Base-by-base conservation (phyloP, 1,140 invertebrate species). In the Aethina tumida region DNA sequence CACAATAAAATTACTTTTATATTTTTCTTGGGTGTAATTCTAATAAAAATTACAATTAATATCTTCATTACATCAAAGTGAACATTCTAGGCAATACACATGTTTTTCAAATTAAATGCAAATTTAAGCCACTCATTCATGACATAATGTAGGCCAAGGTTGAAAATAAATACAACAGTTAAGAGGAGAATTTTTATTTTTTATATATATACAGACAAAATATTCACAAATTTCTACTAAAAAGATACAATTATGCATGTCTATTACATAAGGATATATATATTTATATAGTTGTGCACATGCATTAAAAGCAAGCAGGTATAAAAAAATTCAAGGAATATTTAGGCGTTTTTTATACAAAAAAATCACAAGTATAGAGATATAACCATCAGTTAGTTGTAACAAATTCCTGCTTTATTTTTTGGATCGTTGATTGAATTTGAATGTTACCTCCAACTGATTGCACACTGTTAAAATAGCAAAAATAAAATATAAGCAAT, bases 361-460 rank as follows among this genome's bases (percentile, higher is more conserved):
- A 26, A n/a, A 13, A 38, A 38, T 18, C 18, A 27, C 13, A 18
- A 33, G 21, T 19, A 33, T 19, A 33, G 21, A 15, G 17, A 19
- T 15, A 15, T 32, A 32, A 31, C 13, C n/a, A 8, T 13, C n/a
- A n/a, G n/a, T n/a, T n/a, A n/a, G n/a, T n/a, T n/a, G n/a, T n/a
- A n/a, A n/a, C n/a, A n/a, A n/a, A n/a, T n/a, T n/a, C n/a, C n/a
- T n/a, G n/a, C n/a, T n/a, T n/a, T n/a, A n/a, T n/a, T n/a, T n/a
- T n/a, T n/a, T n/a, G n/a, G n/a, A n/a, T n/a, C n/a, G n/a, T n/a
- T n/a, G n/a, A n/a, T n/a, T n/a, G n/a, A n/a, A n/a, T n/a, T n/a
- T n/a, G n/a, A n/a, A n/a, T n/a, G n/a, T n/a, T n/a, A n/a, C n/a
- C n/a, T n/a, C n/a, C n/a, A n/a, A n/a, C n/a, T n/a, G n/a, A n/a